phyloP scores from a whole-genome alignment of 2,797 vertebrate genomes.

The Melanotaenia boesemani region DNA sequence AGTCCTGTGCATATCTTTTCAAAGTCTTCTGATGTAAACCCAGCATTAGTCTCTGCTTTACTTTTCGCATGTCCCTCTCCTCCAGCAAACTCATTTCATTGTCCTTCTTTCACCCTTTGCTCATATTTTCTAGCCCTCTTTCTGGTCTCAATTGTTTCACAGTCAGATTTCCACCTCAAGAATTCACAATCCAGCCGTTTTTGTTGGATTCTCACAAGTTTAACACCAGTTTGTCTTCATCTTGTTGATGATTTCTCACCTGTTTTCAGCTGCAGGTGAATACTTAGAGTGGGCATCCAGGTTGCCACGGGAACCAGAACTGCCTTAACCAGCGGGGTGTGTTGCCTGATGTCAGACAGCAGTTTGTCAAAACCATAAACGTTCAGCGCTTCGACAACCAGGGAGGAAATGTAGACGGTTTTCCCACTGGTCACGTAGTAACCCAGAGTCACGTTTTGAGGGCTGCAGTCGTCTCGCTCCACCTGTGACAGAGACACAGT shows the following conservation, averaged over 20 bases:
- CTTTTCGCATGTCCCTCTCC: slow-evolving; percentile 42
- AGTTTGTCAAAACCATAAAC: slow-evolving; percentile 90
- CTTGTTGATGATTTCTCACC: slow-evolving; percentile 78
- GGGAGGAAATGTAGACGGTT: slow-evolving; percentile 86
- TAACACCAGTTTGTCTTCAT: background rate
- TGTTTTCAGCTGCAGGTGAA: slow-evolving; percentile 93
- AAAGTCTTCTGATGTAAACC: too few species aligned
- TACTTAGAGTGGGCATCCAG: slow-evolving; percentile 85
- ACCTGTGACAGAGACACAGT: slow-evolving; percentile 65
- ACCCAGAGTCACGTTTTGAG: slow-evolving; percentile 89
- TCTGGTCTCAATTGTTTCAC: slow-evolving; percentile 7
- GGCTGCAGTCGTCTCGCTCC: slow-evolving; percentile 80
- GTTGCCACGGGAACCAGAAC: slow-evolving; percentile 88
- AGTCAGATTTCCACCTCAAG: background rate
- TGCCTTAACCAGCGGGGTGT: slow-evolving; percentile 86
- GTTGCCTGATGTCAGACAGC: slow-evolving; percentile 88
- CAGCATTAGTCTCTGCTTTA: slow-evolving; percentile 35
- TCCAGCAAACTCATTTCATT: slow-evolving; percentile 11
- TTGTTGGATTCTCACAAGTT: background rate
- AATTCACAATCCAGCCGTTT: background rate
- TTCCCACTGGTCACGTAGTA: slow-evolving; percentile 90
- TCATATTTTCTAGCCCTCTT: slow-evolving; percentile 2
- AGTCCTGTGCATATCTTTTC: too few species aligned
- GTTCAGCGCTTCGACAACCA: slow-evolving; percentile 86
- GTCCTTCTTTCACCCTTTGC: slow-evolving; percentile 8